Conservation (phyloP, 2,797 vertebrate genomes). For the Pteronotus mesoamericanus region DNA sequence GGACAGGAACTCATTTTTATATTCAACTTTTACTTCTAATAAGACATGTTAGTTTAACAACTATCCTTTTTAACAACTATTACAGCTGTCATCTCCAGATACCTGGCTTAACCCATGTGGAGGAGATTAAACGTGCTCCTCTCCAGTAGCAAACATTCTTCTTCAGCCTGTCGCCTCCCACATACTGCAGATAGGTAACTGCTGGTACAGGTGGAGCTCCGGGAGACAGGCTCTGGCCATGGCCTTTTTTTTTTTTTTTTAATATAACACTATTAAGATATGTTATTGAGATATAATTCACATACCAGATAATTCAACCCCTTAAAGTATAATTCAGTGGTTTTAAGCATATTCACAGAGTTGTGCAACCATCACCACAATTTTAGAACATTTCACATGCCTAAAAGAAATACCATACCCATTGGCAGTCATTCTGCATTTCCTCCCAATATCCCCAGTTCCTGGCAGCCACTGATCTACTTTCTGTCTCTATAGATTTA, state of each 20-base stretch:
- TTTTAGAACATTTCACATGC: background rate
- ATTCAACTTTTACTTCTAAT: slow-evolving; percentile 8
- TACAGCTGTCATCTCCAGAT: background rate
- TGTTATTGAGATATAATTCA: slow-evolving; percentile 13
- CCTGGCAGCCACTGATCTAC: background rate
- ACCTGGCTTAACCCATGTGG: background rate
- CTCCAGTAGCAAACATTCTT: background rate
- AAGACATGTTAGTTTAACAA: background rate
- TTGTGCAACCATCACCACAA: background rate
- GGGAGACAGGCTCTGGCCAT: background rate
- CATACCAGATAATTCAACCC: background rate
- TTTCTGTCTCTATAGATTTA: background rate
- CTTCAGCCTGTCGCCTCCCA: background rate
- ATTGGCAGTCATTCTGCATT: background rate
- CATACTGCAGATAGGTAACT: background rate
- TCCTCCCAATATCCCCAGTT: background rate
- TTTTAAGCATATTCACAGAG: background rate
- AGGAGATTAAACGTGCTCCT: background rate
- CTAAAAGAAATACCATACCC: background rate
- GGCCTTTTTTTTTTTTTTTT: too few species aligned
- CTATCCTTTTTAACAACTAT: background rate
- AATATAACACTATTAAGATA: background rate
- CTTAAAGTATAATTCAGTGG: background rate
- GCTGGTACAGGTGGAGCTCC: background rate
- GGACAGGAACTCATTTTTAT: background rate